Evolutionary conservation across 2,113 vertebrate species (phyloP), one percentile per base, ranked within the genome.

Genomic region (Nannospalax galili): DNA sequence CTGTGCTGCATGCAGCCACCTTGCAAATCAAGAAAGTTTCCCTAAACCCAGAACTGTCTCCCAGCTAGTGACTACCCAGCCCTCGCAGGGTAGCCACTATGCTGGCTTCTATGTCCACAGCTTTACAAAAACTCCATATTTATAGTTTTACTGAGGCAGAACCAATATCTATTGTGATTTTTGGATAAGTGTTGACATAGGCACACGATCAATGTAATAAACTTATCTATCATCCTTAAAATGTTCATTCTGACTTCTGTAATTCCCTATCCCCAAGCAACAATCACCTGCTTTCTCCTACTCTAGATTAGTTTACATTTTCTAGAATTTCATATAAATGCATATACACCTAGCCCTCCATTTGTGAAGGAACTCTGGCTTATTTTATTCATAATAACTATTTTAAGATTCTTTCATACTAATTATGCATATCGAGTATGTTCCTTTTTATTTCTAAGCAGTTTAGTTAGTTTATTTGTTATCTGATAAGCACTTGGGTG

Each of bases 291-390:
- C 14, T 77, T 92, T 94, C 65, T 93, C 42, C 77, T 87, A 56
- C 42, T 78, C 26, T 45, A 56, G 58, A 42, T 56, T 88, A 73
- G 32, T 92, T 75, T 80, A 5, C 45, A 62, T 78, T 73, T 90
- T 72, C 5, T 77, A 40, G 20, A 87, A 95, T 85, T 92, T 95
- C 90, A 60, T 26, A 17, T 35, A 92, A 93, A 48, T 74, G 45
- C 1, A 65, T 58, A 58, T 5, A 60, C 60, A 35, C 32, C 5
- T 84, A 81, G 32, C n/a, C 12, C 52, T 85, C 10, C 32, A 24
- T 26, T 70, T 64, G 64, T 77, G 45, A 84, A 40, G 30, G 32
- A 2, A 2, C 0, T 77, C 42, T 90, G n/a, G 37, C 35, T 93
- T 84, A 73, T 88, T 92, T 94, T 72, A 77, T 20, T 92, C 35